These are phyloP conservation scores for Burhinus oedicnemus DNA, from an alignment of 2,113 vertebrate genomes.

Conservation along the genomic window DNA sequence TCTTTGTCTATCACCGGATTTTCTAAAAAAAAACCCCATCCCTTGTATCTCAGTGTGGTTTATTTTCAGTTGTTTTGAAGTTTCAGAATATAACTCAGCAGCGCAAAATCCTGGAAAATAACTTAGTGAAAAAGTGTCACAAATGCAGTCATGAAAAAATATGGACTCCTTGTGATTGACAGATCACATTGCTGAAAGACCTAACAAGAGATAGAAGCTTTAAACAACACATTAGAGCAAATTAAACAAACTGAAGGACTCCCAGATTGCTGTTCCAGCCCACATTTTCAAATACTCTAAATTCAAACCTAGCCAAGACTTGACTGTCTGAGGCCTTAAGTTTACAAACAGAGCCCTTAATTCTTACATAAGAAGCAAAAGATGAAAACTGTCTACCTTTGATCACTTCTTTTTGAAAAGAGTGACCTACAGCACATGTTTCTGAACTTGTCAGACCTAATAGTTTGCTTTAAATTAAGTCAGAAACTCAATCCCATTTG, in stretches of 20 bases:
- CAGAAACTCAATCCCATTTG: background rate
- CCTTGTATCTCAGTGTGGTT: background rate
- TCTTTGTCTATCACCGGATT: conserved; percentile 43
- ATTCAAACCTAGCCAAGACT: background rate
- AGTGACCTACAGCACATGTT: background rate
- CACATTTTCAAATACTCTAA: background rate
- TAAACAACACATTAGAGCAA: background rate
- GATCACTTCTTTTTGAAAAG: background rate
- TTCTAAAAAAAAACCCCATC: background rate
- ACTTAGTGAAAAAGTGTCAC: background rate
- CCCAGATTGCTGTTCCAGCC: background rate
- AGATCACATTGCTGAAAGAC: background rate
- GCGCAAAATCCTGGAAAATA: background rate
- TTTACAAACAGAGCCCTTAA: background rate
- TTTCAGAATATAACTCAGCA: conserved; percentile 2
- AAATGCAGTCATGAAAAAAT: background rate
- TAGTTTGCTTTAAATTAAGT: background rate
- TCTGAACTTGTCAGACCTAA: background rate
- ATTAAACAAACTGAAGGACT: background rate
- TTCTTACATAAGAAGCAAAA: background rate
- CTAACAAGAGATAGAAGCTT: background rate
- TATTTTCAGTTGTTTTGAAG: conserved; percentile 35
- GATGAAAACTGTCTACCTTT: background rate
- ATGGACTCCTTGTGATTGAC: background rate
- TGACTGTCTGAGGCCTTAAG: background rate